Percentiles rank a stretch among this genome's conserved stretches.
Conservation (phyloP, 2,888 invertebrate genomes). For the Aphidius colemani region DNA sequence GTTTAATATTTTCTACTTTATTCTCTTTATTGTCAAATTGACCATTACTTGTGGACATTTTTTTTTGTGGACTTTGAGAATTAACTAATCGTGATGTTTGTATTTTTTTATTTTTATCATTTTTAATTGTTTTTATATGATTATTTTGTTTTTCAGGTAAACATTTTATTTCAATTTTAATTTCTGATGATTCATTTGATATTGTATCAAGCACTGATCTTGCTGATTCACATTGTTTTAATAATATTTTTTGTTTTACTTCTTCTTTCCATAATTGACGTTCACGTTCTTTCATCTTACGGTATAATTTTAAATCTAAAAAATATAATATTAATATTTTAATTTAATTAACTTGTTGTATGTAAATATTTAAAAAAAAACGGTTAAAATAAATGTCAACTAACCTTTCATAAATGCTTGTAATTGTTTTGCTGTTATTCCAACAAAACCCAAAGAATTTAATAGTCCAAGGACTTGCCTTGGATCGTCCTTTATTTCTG, state of each 20-base stretch:
- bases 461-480: slow-evolving; percentile 74
- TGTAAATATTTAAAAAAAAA: not conserved
- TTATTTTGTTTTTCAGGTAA: slow-evolving; percentile 30
- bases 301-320: slow-evolving; percentile 68
- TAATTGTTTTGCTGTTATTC: slow-evolving; percentile 74
- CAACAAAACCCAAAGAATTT: slow-evolving; percentile 76
- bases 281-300: slow-evolving; percentile 65
- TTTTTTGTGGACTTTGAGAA: slow-evolving; percentile 9
- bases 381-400: slow-evolving; percentile 9
- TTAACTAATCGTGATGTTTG: not conserved
- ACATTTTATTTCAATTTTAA: slow-evolving; percentile 45
- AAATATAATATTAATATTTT: slow-evolving; percentile 4
- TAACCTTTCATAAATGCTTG: slow-evolving; percentile 81
- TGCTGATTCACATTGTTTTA: slow-evolving; percentile 36
- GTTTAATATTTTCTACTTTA: not conserved
- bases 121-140: slow-evolving; percentile 32
- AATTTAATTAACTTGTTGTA: not conserved
- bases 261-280: slow-evolving; percentile 55
- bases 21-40: not conserved
- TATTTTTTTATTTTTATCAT: slow-evolving; percentile 17
- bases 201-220: slow-evolving; percentile 19
- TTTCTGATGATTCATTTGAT: slow-evolving; percentile 31
- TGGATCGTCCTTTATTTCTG: slow-evolving; percentile 63
- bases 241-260: slow-evolving; percentile 46
- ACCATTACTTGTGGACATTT: slow-evolving; percentile 2